Percentiles rank a stretch among this genome's conserved stretches.
These are phyloP conservation scores for Perca flavescens DNA, from an alignment of 2,113 vertebrate genomes.

Conservation along the genomic window DNA sequence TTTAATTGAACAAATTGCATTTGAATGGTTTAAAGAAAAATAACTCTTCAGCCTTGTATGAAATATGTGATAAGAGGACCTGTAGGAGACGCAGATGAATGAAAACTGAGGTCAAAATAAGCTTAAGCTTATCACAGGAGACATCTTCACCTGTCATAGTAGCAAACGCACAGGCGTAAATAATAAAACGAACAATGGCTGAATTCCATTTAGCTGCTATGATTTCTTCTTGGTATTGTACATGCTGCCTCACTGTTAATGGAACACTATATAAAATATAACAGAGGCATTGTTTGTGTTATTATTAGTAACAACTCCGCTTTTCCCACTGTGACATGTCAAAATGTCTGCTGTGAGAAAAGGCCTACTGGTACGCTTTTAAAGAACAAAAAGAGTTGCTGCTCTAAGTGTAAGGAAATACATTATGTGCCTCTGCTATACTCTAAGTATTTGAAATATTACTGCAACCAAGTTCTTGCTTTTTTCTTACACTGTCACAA, in stretches of 20 bases:
- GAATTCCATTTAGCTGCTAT: neutral
- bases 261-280: neutral
- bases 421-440: neutral
- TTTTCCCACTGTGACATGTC: neutral
- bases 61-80: neutral
- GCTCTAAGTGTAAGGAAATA: neutral
- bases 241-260: neutral
- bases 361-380: neutral
- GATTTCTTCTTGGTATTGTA: neutral
- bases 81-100: neutral
- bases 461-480: neutral
- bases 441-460: neutral
- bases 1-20: neutral
- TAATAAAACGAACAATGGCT: neutral
- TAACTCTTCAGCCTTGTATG: neutral
- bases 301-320: neutral
- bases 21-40: neutral
- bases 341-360: neutral
- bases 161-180: neutral
- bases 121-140: no score
- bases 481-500: neutral
- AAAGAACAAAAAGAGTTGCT: neutral
- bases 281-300: neutral
- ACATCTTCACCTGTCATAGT: neutral
- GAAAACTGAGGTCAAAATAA: neutral